Evolutionary conservation across 1,140 invertebrate genomes (phyloP), one percentile per base, ranked within the genome.

Genomic region (Drosophila micromelanica): DNA sequence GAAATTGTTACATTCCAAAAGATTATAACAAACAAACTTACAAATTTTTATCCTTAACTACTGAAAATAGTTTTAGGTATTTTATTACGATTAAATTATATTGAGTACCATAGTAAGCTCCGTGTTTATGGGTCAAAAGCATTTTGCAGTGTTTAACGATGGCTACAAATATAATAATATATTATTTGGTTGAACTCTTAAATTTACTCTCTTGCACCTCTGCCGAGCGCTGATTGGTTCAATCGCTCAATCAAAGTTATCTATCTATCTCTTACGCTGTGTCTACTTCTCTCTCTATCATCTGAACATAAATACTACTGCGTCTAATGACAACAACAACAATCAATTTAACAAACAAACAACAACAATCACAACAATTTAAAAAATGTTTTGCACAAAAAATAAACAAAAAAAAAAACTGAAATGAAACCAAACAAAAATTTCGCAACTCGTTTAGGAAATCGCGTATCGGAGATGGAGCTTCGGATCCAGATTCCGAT

Each of bases 401-500:
- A 3, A 55, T 72, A 62, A 57, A 57, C 43, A 42, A 30, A 17
- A 32, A 61, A 61, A 48, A 32, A 35, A 32, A 8, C n/a, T 54
- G 11, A 67, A 67, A 67, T 30, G 42, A 56, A 56, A 67, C 17
- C 20, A 48, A 67, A 64, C 37, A 56, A 67, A 51, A 73, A 67
- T 67, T 61, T 23, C 48, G 67, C 81, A 87, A 87, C 75, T 89
- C 76, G 84, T 87, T 87, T 85, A 91, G 90, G 86, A 91, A 91
- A 90, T 87, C 90, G 75, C 85, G 85, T 90, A 91, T 90, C 78
- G 90, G 82, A 87, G 90, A 91, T 87, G 86, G 90, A 81, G 80
- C 80, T 79, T 91, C 90, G 68, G 90, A 91, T 91, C 90, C 85
- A 87, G 90, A 91, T 89, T 90, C 90, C 86, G 90, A 91, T 89